Conservation (phyloP, 2,888 invertebrate genomes). For the Cacoxenus indagator region DNA sequence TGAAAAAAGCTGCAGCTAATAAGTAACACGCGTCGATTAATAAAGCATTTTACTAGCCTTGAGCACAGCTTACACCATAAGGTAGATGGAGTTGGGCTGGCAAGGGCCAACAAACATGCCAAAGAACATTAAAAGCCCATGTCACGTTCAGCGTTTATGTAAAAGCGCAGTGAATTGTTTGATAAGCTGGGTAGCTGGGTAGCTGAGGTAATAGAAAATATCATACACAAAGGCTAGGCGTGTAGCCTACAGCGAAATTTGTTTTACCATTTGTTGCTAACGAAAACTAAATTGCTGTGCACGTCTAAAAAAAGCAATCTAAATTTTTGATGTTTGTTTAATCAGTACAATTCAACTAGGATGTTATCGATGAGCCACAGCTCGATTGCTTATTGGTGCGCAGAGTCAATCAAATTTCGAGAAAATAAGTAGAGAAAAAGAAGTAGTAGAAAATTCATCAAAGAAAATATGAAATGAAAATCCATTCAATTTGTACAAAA, state of each 20-base stretch:
- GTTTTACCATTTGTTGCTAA: too few species aligned
- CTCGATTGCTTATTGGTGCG: conserved; percentile 7
- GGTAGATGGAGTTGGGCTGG: not conserved
- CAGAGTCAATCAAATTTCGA: conserved; percentile 35
- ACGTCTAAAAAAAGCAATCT: too few species aligned
- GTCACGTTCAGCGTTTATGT: conserved; percentile 53
- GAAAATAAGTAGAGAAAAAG: conserved; percentile 25
- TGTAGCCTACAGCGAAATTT: too few species aligned
- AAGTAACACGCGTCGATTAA: conserved; percentile 61
- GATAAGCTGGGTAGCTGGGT: too few species aligned
- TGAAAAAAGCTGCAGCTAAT: conserved; percentile 58
- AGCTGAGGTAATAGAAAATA: too few species aligned
- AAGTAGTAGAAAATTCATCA: not conserved
- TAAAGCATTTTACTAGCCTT: conserved; percentile 42
- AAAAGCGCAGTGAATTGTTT: conserved; percentile 36
- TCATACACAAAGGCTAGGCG: too few species aligned
- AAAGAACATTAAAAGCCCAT: conserved; percentile 48
- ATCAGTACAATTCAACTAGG: too few species aligned
- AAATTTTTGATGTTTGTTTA: too few species aligned
- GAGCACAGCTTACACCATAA: not conserved
- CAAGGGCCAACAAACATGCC: conserved; percentile 22
- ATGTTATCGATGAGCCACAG: too few species aligned
- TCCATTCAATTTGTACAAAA: conserved; percentile 36
- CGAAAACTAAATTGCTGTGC: too few species aligned
- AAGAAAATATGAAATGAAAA: conserved; percentile 41